These are phyloP conservation scores for Aphelocoma californica DNA, from an alignment of 2,797 vertebrate species.

Conservation along the genomic window DNA sequence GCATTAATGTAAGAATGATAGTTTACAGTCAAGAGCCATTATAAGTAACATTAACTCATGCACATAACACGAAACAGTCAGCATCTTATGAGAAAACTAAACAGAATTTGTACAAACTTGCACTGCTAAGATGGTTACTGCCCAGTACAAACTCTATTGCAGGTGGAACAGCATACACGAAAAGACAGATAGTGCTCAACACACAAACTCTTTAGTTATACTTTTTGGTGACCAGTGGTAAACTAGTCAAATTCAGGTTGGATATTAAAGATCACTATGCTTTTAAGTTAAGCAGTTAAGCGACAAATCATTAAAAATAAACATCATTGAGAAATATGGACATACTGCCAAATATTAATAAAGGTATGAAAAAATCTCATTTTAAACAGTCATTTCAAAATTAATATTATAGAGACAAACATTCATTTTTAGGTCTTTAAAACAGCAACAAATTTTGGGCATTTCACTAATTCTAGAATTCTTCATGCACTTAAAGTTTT, in stretches of 20 bases:
- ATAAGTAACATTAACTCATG: conserved; percentile 6
- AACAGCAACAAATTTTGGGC: neutral
- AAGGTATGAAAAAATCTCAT: neutral
- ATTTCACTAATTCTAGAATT: neutral
- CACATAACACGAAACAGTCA: neutral
- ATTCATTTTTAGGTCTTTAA: neutral
- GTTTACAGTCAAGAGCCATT: conserved; percentile 33
- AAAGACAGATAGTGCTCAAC: neutral
- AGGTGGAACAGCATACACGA: neutral
- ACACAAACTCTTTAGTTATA: neutral
- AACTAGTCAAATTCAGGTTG: neutral
- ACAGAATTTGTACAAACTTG: neutral
- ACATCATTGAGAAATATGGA: neutral
- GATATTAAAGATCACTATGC: neutral
- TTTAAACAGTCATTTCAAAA: neutral
- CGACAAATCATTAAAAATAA: neutral
- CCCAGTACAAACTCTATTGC: neutral
- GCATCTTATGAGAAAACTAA: neutral
- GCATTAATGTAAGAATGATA: conserved; percentile 22
- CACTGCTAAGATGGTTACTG: neutral
- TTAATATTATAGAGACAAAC: neutral
- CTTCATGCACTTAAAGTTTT: neutral
- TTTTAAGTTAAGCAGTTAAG: neutral
- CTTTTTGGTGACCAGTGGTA: neutral
- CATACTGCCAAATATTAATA: neutral